Evolutionary conservation across 2,888 invertebrate species (phyloP).

Genomic region (Cryptosula pallasiana): DNA sequence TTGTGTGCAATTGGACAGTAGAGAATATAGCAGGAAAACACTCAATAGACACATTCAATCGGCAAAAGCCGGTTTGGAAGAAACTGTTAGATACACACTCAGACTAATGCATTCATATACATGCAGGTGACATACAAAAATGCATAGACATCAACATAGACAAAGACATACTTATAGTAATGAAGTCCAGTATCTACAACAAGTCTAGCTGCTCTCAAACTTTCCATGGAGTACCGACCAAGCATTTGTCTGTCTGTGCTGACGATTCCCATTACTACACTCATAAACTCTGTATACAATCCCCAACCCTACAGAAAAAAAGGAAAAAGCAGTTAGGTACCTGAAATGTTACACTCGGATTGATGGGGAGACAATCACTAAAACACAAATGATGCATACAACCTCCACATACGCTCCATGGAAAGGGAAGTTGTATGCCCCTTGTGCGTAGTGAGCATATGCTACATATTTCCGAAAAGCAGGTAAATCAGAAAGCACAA

Average conservation of each 20-base stretch:
- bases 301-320: slow-evolving; percentile 56
- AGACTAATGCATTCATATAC: background rate
- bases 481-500: background rate
- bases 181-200: slow-evolving; percentile 45
- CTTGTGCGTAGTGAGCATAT: background rate
- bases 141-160: too few relatives aligned
- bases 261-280: slow-evolving; percentile 46
- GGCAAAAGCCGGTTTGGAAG: too few relatives aligned
- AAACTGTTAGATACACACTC: too few relatives aligned
- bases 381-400: too few relatives aligned
- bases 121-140: background rate
- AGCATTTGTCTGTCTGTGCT: slow-evolving; percentile 23
- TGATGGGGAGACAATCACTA: too few relatives aligned
- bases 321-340: too few relatives aligned
- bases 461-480: background rate
- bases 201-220: slow-evolving; percentile 40
- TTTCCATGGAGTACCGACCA: slow-evolving; percentile 35
- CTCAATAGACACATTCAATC: too few relatives aligned
- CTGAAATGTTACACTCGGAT: too few relatives aligned
- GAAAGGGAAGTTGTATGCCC: background rate
- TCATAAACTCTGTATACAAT: slow-evolving; percentile 47
- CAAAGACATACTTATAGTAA: slow-evolving; percentile 23
- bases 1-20: too few relatives aligned
- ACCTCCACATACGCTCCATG: background rate
- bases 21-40: too few relatives aligned